Conservation (phyloP, 2,113 vertebrate species). For the Catagonus wagneri region DNA sequence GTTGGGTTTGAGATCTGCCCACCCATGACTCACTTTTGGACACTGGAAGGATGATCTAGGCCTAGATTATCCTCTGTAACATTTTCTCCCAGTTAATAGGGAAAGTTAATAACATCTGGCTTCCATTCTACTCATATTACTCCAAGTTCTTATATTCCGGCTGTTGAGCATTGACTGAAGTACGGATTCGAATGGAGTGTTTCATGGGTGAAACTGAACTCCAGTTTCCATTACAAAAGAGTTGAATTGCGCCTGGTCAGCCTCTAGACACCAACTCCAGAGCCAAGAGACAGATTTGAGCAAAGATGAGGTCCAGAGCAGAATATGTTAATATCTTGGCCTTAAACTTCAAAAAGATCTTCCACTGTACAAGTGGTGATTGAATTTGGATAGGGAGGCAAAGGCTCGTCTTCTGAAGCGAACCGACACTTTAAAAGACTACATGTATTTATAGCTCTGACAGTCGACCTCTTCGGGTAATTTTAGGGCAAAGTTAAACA, state of each 20-base stretch:
- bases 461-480: not conserved
- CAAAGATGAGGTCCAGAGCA: not conserved
- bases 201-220: slow-evolving; percentile 45
- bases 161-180: slow-evolving; percentile 46
- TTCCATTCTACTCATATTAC: not conserved
- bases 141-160: slow-evolving; percentile 55
- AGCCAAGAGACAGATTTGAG: slow-evolving; percentile 13
- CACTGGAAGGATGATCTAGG: not conserved
- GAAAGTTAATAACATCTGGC: not conserved
- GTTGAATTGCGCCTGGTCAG: slow-evolving; percentile 57
- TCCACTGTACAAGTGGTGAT: not conserved
- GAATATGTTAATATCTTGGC: not conserved
- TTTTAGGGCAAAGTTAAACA: slow-evolving; percentile 35
- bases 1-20: slow-evolving; percentile 22
- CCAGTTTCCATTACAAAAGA: slow-evolving; percentile 14
- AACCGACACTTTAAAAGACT: not conserved
- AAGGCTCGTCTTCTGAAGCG: not conserved
- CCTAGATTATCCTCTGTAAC: not conserved
- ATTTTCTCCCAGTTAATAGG: not conserved
- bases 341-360: slow-evolving; percentile 6
- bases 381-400: not conserved
- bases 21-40: not conserved
- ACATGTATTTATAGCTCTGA: not conserved
- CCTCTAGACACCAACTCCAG: slow-evolving; percentile 17
- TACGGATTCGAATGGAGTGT: not conserved